phyloP scores from a whole-genome alignment of 2,888 invertebrate genomes.

The Thecocarcelia acutangulata region DNA sequence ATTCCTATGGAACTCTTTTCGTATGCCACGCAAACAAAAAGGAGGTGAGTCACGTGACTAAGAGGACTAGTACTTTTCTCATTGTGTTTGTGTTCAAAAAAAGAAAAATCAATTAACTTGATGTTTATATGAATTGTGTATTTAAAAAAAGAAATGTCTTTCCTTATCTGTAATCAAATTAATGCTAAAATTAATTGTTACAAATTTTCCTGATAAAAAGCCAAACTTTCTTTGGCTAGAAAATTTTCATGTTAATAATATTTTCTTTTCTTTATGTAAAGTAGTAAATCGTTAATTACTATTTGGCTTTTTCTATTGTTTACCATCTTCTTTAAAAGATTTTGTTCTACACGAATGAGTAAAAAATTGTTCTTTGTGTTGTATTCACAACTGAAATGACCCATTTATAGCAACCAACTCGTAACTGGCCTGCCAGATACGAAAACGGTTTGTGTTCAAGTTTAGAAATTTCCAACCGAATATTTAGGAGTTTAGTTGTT shows the following conservation, averaged over 20 bases:
- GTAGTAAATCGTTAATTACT: conserved; percentile 43
- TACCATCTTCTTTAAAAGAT: conserved; percentile 29
- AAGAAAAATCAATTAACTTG: conserved; percentile 68
- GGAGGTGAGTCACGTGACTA: conserved; percentile 71
- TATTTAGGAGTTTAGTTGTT: too few species aligned
- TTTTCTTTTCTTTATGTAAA: conserved; percentile 1
- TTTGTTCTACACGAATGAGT: conserved; percentile 14
- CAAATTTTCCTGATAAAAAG: conserved; percentile 15
- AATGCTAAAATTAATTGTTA: neutral
- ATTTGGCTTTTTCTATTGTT: conserved; percentile 9
- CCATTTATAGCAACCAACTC: conserved; percentile 49
- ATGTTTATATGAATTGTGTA: conserved; percentile 8
- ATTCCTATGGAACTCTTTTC: conserved; percentile 81
- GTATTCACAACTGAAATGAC: conserved; percentile 49
- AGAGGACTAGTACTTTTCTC: conserved; percentile 18
- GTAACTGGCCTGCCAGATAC: conserved; percentile 17
- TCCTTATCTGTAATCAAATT: neutral
- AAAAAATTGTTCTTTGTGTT: conserved; percentile 13
- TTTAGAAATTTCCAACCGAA: neutral
- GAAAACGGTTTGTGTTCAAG: neutral
- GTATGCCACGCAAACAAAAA: conserved; percentile 80
- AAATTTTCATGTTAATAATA: neutral
- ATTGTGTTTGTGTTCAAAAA: conserved; percentile 3
- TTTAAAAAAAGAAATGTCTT: neutral
- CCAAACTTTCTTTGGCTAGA: conserved; percentile 32